Base-by-base conservation (phyloP, 2,797 vertebrate species). In the Hybognathus amarus region DNA sequence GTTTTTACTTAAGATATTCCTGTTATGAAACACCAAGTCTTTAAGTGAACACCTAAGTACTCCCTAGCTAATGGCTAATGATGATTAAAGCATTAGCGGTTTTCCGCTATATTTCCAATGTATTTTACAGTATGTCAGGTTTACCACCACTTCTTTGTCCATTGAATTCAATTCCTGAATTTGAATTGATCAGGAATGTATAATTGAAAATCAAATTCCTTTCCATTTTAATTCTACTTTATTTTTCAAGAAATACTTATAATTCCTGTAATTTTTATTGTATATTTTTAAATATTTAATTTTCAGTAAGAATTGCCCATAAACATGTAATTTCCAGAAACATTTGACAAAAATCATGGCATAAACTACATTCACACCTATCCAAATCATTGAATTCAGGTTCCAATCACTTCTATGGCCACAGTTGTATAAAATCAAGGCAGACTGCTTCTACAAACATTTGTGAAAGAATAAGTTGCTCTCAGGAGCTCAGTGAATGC, bases 1-100 rank as follows among this genome's bases (percentile, higher is more conserved):
- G 17, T 54, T 75, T 82, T 82, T 66, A 82, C 80, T 67, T 54
- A 76, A 82, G 18, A 76, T 52, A 82, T 54, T 75, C 17, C 33
- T 82, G 24, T 75, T 82, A 54, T 0, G 15, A 67, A 66, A 61
- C 80, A 33, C 61, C 20, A 66, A 50, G 77, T 79, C 42, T 67
- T 52, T 54, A 76, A 76, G 70, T 66, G 59, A 75, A 54, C 0
- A 17, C 30, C 30, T 42, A 82, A 75, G 61, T 54, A 67, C 45
- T 76, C 71, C 61, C 45, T 30, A 42, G 61, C 33, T 82, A 75
- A 66, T 75, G 61, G 71, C 61, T 82, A 82, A 82, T 67, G 61
- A 67, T 66, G 71, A 82, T 76, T 82, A 67, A 82, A 82, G 59
- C 59, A 75, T 75, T 66, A 47, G 54, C 40, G 1, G 2, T 40